Base-by-base conservation (phyloP, 2,888 invertebrate species). In the Polydesmus complanatus region DNA sequence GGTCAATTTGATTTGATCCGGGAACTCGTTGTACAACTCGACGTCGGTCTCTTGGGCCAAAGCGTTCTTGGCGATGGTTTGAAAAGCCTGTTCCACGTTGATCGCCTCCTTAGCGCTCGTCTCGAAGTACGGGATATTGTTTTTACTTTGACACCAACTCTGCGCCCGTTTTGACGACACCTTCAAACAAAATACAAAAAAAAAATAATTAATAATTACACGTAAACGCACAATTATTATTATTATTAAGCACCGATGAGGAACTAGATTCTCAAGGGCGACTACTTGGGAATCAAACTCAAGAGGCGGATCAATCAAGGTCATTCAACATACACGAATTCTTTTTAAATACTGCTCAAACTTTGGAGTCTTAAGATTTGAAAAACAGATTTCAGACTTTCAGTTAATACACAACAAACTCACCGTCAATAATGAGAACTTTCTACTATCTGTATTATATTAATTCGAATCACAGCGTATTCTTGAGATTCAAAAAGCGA, bases 61-160 rank as follows among this genome's bases (percentile, higher is more conserved):
- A 56, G 96, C 98, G 77, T 95, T 95, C 73, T 94, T 88, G 62
- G 97, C 98, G 74, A 99, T 97, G 65, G 95, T 95, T 77, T 95
- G 89, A 79, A 98, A 98, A 68, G 98, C 98, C 76, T 95, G 86
- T 76, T 99, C 98, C 61, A 99, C 97, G 74, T 98, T 98, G 68
- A 95, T 85, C 63, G 94, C 96, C 75, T 98, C 98, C 79, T 98
- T 98, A 69, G 98, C 98, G 74, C 94, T 95, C 58, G 98, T 98
- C 79, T 99, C 98, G 74, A 94, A 99, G 75, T 96, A 98, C 54
- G 98, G 97, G 73, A 98, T 95, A 76, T 92, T 91, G 75, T 96
- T 96, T 80, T 98, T 99, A 69, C 86, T 86, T 74, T 94, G 93
- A 78, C 98, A 98, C 98, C 98, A 99, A 71, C 95, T 92, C 74